Evolutionary conservation across 2,888 invertebrate species (phyloP).

Genomic region (Orthosia gothica): DNA sequence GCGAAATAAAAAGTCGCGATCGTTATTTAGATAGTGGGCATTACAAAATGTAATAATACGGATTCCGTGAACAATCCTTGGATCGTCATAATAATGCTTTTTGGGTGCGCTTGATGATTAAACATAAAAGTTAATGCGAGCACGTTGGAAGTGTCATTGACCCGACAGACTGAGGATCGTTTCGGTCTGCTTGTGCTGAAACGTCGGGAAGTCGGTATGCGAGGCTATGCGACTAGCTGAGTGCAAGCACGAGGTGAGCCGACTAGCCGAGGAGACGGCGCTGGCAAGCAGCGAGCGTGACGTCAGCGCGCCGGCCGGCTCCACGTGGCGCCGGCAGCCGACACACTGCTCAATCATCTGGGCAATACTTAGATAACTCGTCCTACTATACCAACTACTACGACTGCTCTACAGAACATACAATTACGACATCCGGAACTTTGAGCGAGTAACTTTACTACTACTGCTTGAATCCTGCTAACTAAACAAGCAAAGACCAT

Average conservation of each 20-base stretch:
- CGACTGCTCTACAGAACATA: neutral
- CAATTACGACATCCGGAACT: slow-evolving; percentile 29
- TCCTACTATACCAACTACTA: slow-evolving; percentile 19
- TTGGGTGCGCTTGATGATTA: slow-evolving; percentile 72
- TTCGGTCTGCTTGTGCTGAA: slow-evolving; percentile 87
- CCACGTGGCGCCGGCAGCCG: slow-evolving; percentile 80
- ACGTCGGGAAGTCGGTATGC: slow-evolving; percentile 71
- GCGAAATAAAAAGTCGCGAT: slow-evolving; percentile 41
- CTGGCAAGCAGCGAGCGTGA: slow-evolving; percentile 73
- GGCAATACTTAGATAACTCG: slow-evolving; percentile 30
- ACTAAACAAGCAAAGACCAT: slow-evolving; percentile 57
- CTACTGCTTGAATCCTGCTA: slow-evolving; percentile 33
- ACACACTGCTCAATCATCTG: slow-evolving; percentile 78
- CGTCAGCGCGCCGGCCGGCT: slow-evolving; percentile 79
- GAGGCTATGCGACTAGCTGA: slow-evolving; percentile 82
- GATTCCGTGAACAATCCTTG: slow-evolving; percentile 62
- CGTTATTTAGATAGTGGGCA: slow-evolving; percentile 30
- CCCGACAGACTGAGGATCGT: slow-evolving; percentile 80
- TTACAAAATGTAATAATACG: slow-evolving; percentile 42
- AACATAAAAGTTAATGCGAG: slow-evolving; percentile 72
- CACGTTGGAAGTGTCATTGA: slow-evolving; percentile 83
- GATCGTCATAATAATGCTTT: slow-evolving; percentile 60
- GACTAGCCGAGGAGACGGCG: slow-evolving; percentile 66
- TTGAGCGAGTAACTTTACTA: slow-evolving; percentile 19
- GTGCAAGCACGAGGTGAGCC: slow-evolving; percentile 73